Base-by-base conservation (phyloP, 2,113 vertebrate species). In the Equus przewalskii region DNA sequence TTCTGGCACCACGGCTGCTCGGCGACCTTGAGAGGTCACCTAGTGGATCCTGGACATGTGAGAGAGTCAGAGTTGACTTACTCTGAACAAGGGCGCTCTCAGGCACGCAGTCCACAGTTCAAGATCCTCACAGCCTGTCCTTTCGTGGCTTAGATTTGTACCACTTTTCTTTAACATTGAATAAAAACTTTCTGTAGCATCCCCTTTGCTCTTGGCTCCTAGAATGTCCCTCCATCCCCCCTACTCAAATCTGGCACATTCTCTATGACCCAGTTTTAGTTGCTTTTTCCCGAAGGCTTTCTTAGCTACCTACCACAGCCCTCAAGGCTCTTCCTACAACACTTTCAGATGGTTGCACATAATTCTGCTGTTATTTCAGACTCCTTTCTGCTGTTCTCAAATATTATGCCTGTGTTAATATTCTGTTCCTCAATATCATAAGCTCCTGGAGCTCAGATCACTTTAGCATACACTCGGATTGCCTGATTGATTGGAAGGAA, bases 1-100 rank as follows among this genome's bases (percentile, higher is more conserved):
- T 46, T 41, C 58, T 30, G 28, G 86, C 73, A 1, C 82, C 10
- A 0, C 0, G 7, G 86, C 89, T 24, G 51, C n/a, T 1, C 2
- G 0, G 7, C 60, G 96, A 93, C 93, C 92, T 96, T 91, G 67
- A 92, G 21, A 5, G 65, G 44, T 97, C 36, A 21, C 49, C 72
- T 28, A 15, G 26, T 10, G 22, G 41, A 24, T 49, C 36, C 60
- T 36, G 7, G 15, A 10, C 16, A 1, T 36, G 12, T 6, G 26
- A 72, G n/a, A 82, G 26, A 62, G 33, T 51, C 85, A n/a, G 16
- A 46, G 64, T 7, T 54, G 51, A 51, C 86, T 73, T 69, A 30
- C 28, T 84, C 72, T 78, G 62, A 94, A 46, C 7, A 33, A 44
- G 14, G 30, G 4, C 5, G 12, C 26, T 19, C 76, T 90, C 8